These are phyloP conservation scores for Boloria selene DNA, from an alignment of 2,888 invertebrate genomes.

Conservation along the genomic window DNA sequence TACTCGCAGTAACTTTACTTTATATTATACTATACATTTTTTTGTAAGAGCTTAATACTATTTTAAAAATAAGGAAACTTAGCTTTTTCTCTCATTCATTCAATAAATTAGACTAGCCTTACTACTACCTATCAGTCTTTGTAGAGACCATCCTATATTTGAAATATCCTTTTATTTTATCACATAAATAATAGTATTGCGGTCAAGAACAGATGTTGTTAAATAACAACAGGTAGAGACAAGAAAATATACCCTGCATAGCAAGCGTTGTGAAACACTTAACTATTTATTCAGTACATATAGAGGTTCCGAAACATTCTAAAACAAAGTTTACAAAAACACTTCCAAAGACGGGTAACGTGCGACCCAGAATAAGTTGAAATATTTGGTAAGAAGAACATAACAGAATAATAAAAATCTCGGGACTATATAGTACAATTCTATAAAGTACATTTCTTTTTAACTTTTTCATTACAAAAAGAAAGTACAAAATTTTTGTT, in stretches of 20 bases:
- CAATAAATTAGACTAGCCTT: neutral
- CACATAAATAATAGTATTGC: neutral
- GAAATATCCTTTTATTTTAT: neutral
- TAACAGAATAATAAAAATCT: neutral
- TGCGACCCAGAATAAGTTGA: neutral
- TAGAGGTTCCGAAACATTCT: slow-evolving; percentile 1
- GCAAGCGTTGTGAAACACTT: slow-evolving; percentile 13
- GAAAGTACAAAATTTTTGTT: no score
- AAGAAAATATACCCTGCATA: slow-evolving; percentile 15
- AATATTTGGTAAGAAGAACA: neutral
- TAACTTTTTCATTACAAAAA: no score
- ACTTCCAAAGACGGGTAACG: neutral
- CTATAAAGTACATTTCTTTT: no score
- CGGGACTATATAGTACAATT: no score
- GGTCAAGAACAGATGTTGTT: neutral
- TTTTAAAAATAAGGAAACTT: no score
- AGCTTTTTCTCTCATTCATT: no score
- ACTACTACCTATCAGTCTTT: neutral
- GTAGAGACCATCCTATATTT: slow-evolving; percentile 1
- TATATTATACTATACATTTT: no score
- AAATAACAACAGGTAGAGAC: slow-evolving; percentile 14
- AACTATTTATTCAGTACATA: slow-evolving; percentile 10
- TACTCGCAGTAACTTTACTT: no score
- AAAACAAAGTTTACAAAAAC: neutral
- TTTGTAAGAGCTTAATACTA: no score